Percentiles rank a stretch among this genome's conserved stretches.
Conservation (phyloP, 2,113 vertebrate genomes). For the Cyprinodon tularosa region DNA sequence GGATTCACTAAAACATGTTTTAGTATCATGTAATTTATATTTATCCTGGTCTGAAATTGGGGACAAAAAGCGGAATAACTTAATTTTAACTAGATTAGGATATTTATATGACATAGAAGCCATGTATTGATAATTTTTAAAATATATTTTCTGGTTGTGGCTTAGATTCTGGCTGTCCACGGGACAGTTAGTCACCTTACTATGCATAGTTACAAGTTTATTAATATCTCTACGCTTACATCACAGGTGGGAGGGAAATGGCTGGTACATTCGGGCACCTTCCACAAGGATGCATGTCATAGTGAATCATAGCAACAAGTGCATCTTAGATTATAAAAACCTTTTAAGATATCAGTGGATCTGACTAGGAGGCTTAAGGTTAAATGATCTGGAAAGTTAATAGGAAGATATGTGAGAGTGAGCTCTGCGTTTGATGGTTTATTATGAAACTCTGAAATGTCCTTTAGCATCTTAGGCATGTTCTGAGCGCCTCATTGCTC, state of each 20-base stretch:
- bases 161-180: neutral
- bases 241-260: constrained; percentile 59
- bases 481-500: neutral
- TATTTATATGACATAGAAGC: neutral
- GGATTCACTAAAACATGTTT: neutral
- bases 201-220: constrained; percentile 76
- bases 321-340: neutral
- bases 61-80: neutral
- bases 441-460: neutral
- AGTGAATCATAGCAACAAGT: constrained; percentile 46
- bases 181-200: constrained; percentile 35
- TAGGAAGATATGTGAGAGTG: neutral
- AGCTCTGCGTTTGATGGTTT: too few relatives aligned
- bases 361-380: neutral
- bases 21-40: neutral
- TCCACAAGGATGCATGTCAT: constrained; percentile 36
- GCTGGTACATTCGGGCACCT: constrained; percentile 58
- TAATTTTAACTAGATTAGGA: neutral
- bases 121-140: neutral
- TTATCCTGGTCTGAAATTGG: neutral
- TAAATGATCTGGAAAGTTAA: neutral
- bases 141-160: neutral
- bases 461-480: neutral
- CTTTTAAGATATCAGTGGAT: neutral
- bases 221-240: constrained; percentile 75